Evolutionary conservation across 2,888 invertebrate species (phyloP).

Genomic region (Leptinotarsa peninsularis): DNA sequence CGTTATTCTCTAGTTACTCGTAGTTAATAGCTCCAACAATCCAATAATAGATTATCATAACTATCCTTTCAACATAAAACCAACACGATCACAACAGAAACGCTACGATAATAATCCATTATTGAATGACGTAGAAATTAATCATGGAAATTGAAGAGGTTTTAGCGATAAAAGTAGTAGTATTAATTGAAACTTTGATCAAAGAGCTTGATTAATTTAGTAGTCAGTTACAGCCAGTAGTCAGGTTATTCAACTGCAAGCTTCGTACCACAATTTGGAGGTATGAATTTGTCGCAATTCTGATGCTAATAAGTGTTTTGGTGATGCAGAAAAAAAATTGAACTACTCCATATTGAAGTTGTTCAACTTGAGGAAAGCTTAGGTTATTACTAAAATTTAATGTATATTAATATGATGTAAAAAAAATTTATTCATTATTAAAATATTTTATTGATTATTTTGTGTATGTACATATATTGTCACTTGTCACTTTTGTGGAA

Average conservation of each 20-base stretch:
- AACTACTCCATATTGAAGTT: no score
- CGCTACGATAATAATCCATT: background rate
- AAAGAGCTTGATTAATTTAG: background rate
- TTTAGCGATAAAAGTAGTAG: background rate
- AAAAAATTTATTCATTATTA: no score
- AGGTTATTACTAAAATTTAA: no score
- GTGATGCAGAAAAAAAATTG: no score
- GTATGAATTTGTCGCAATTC: background rate
- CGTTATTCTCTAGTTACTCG: background rate
- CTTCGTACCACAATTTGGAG: background rate
- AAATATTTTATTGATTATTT: no score
- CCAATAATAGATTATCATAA: background rate
- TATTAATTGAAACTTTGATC: background rate
- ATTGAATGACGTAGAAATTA: background rate
- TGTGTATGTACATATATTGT: no score
- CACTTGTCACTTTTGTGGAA: no score
- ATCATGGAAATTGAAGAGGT: background rate
- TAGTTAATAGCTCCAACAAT: slow-evolving; percentile 4
- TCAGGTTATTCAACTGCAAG: background rate
- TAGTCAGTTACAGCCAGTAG: background rate
- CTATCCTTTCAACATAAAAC: slow-evolving; percentile 1
- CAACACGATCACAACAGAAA: background rate
- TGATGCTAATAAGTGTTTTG: background rate
- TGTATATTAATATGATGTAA: no score
- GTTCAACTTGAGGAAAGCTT: no score